Conservation (phyloP, 2,888 invertebrate genomes). For the Dryadula phaetusa region DNA sequence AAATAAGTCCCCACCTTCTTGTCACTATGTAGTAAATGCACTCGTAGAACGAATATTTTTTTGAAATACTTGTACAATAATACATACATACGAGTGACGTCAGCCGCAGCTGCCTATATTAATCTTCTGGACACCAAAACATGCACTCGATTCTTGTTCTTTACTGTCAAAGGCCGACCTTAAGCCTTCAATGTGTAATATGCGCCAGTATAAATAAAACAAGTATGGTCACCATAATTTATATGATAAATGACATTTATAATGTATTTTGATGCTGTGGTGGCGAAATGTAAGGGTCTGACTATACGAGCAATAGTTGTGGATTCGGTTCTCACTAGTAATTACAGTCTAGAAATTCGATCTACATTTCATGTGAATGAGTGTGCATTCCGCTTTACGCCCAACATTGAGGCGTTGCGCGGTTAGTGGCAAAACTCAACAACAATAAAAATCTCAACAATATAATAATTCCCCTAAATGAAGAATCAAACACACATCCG, state of each 20-base stretch:
- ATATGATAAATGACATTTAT: constrained; percentile 9
- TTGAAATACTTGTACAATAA: constrained; percentile 33
- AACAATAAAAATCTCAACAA: no score
- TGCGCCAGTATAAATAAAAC: constrained; percentile 20
- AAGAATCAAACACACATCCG: no score
- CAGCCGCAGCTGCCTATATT: constrained; percentile 45
- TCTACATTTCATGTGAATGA: no score
- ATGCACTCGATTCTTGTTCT: constrained; percentile 38
- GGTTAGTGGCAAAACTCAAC: no score
- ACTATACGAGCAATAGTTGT: neutral
- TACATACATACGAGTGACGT: constrained; percentile 39
- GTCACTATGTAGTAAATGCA: constrained; percentile 20
- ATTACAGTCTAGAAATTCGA: no score
- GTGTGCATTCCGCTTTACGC: no score
- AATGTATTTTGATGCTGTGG: neutral
- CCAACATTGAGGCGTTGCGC: no score
- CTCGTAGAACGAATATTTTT: constrained; percentile 24
- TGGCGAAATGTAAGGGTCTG: neutral
- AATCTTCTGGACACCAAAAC: constrained; percentile 41
- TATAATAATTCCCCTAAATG: no score
- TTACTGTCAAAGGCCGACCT: constrained; percentile 35
- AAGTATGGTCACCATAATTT: constrained; percentile 11
- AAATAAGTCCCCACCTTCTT: neutral
- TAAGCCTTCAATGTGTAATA: constrained; percentile 26
- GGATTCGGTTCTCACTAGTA: neutral